A percentile compares a stretch with the other conserved stretches of the same genome.
phyloP scores from a whole-genome alignment of 2,797 vertebrate species.

The Threskiornis aethiopicus region DNA sequence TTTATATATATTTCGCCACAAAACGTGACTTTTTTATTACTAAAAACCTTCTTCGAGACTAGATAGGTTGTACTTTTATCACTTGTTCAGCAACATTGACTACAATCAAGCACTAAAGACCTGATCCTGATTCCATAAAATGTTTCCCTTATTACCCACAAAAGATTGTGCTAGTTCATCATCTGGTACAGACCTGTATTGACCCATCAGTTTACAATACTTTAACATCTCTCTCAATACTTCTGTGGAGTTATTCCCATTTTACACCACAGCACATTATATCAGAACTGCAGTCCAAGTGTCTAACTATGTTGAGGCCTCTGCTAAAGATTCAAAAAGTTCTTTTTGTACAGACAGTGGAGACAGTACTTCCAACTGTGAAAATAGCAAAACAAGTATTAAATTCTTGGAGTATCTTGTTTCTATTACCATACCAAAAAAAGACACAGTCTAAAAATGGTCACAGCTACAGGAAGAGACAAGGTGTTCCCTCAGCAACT shows the following conservation, averaged over 20 bases:
- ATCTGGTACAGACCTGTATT: neutral
- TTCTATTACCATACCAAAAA: neutral
- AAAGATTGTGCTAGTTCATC: neutral
- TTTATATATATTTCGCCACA: neutral
- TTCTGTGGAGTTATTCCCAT: neutral
- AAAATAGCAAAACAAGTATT: neutral
- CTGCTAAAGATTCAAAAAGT: neutral
- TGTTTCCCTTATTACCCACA: neutral
- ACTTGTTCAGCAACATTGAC: neutral
- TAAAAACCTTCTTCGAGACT: neutral
- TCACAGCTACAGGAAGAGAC: neutral
- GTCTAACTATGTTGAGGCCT: neutral
- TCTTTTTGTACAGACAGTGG: neutral
- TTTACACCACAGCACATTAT: neutral
- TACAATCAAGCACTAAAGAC: neutral
- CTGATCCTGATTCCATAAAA: neutral
- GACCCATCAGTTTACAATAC: neutral
- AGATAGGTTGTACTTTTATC: neutral
- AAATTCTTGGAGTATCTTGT: neutral
- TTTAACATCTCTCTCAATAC: neutral
- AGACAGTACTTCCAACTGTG: neutral
- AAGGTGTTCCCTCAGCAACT: neutral
- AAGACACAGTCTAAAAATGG: neutral
- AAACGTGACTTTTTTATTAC: neutral
- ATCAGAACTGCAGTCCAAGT: neutral